Evolutionary conservation across 2,888 invertebrate species (phyloP).

Genomic region (Cryptocephalus primarius): DNA sequence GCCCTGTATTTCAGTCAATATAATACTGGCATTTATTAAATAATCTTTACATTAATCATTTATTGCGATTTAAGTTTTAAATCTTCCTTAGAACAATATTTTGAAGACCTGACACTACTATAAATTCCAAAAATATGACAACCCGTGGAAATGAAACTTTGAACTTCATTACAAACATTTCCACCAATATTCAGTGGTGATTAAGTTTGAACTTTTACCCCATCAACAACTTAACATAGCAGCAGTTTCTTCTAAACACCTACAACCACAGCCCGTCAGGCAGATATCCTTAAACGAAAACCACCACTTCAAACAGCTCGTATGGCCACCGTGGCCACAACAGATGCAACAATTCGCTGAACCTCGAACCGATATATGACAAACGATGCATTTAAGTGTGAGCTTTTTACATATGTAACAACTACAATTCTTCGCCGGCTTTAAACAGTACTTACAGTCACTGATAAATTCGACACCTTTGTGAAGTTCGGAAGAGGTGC

Average conservation of each 20-base stretch:
- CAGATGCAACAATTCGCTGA: constrained; percentile 74
- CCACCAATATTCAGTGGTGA: no score
- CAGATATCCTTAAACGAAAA: constrained; percentile 66
- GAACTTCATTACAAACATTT: no score
- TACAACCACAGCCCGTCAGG: constrained; percentile 88
- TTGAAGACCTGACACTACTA: no score
- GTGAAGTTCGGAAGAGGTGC: constrained; percentile 33
- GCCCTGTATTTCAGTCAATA: no score
- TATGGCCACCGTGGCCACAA: constrained; percentile 92
- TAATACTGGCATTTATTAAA: no score
- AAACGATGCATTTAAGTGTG: constrained; percentile 72
- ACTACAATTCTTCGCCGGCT: constrained; percentile 53
- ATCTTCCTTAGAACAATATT: no score
- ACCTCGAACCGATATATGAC: constrained; percentile 76
- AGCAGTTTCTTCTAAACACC: constrained; percentile 64
- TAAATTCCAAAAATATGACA: no score
- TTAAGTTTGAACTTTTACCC: no score
- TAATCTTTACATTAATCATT: no score
- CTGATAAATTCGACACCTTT: constrained; percentile 59
- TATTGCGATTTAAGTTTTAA: no score
- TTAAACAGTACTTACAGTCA: constrained; percentile 60
- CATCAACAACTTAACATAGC: constrained; percentile 34
- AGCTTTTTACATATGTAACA: constrained; percentile 64
- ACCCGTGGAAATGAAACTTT: no score
- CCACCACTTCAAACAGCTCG: constrained; percentile 76